These are phyloP conservation scores for Pseudochirops corinnae DNA, from an alignment of 2,797 vertebrate genomes.

Conservation along the genomic window DNA sequence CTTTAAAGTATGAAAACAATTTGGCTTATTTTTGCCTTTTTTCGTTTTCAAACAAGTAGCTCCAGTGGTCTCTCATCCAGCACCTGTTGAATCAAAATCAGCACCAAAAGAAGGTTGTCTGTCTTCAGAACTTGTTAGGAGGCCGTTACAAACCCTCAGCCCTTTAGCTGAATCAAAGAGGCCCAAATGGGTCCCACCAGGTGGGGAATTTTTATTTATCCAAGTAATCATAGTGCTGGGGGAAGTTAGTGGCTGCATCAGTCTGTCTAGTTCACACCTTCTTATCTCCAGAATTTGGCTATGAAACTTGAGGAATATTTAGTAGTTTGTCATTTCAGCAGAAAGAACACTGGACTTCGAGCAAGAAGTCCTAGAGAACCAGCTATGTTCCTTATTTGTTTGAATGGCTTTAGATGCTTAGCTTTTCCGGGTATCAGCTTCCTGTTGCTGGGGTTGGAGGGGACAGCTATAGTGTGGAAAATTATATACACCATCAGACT, in stretches of 20 bases:
- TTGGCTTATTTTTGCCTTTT: background rate
- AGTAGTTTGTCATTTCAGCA: background rate
- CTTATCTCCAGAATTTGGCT: background rate
- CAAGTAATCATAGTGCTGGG: background rate
- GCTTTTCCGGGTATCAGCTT: background rate
- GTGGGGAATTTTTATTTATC: constrained; percentile 78
- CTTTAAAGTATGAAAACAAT: background rate
- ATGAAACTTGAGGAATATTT: background rate
- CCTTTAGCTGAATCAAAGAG: constrained; percentile 84
- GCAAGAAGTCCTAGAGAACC: background rate
- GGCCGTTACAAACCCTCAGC: constrained; percentile 80
- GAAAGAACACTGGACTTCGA: background rate
- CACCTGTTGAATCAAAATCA: constrained; percentile 71
- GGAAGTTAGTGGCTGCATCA: background rate
- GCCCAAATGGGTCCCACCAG: constrained; percentile 94
- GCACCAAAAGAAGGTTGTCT: constrained; percentile 64
- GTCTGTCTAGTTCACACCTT: constrained; percentile 18
- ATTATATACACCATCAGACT: background rate
- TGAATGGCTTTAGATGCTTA: background rate
- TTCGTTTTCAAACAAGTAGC: constrained; percentile 71
- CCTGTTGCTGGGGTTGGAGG: background rate
- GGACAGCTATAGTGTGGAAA: background rate
- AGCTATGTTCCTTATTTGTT: background rate
- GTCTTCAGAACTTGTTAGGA: constrained; percentile 78
- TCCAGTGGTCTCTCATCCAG: constrained; percentile 67